Evolutionary conservation across 2,113 vertebrate species (phyloP).

Genomic region (Poeciliopsis retropinna): DNA sequence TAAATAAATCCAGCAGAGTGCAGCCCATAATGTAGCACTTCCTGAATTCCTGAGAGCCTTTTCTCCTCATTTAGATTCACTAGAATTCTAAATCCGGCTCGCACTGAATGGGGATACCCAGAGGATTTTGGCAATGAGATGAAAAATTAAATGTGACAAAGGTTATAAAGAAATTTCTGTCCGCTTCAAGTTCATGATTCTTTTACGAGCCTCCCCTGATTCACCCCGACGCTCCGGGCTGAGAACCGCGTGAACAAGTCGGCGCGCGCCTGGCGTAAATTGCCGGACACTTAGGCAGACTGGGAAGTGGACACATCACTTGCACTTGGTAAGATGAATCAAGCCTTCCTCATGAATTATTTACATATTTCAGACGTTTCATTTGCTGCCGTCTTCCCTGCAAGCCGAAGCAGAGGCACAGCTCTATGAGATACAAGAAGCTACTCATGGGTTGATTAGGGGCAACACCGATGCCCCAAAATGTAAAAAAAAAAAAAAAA

Average conservation of each 20-base stretch:
- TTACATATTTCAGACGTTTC: conserved; percentile 42
- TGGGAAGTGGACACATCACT: conserved; percentile 55
- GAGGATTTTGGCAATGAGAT: conserved; percentile 36
- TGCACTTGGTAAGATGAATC: conserved; percentile 57
- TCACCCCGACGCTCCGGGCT: conserved; percentile 38
- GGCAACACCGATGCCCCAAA: conserved; percentile 40
- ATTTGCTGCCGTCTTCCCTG: conserved; percentile 36
- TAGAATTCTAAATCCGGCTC: conserved; percentile 11
- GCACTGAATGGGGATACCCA: conserved; percentile 38
- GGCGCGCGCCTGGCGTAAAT: conserved; percentile 43
- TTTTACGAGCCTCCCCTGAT: conserved; percentile 38
- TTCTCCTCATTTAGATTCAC: conserved; percentile 17
- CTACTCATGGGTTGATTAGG: conserved; percentile 66
- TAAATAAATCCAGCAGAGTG: background rate
- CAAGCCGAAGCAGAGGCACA: conserved; percentile 37
- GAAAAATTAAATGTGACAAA: conserved; percentile 55
- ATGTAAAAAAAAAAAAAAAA: conserved; percentile 1
- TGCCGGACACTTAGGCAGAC: conserved; percentile 49
- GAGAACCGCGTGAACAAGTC: conserved; percentile 27
- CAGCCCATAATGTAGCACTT: background rate
- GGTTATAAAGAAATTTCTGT: conserved; percentile 45
- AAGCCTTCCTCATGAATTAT: conserved; percentile 60
- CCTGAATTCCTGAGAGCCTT: background rate
- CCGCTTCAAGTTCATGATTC: conserved; percentile 36
- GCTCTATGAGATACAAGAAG: conserved; percentile 41